Base-by-base conservation (phyloP, 2,797 vertebrate species). In the Alca torda region DNA sequence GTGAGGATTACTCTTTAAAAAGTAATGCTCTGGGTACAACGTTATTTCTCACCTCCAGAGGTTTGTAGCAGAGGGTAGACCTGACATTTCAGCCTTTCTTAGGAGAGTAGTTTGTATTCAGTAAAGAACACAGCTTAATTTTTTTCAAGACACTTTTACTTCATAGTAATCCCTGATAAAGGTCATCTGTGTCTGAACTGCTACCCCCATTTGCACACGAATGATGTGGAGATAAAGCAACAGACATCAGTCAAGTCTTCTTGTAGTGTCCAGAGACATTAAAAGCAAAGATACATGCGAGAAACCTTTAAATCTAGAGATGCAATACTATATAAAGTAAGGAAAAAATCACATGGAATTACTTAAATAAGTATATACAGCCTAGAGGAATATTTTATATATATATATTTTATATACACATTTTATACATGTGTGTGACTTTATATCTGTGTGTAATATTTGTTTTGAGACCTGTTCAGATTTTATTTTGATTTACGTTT, bases 91-190 rank as follows among this genome's bases (percentile, higher is more conserved):
- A 80, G 9, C 18, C 10, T 80, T 93, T 67, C 56, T 94, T 68
- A 54, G 26, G 64, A 93, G 60, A 72, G 20, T 24, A 80, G 25
- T 81, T 91, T 87, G 16, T 63, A 70, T 64, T 84, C 39, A 78
- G 57, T 37, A 64, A 91, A 87, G 26, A 67, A 37, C 5, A 64
- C 4, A 17, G 14, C 18, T 77, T 91, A 72, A 68, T 15, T 43
- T 74, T 84, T 93, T 94, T 82, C 43, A 94, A 89, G 67, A 77
- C 19, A 17, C 26, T 82, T 67, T 87, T 87, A 45, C 54, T 92
- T 81, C 61, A 50, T 41, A 75, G 18, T 76, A 81, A 70, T 74
- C 25, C 24, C 14, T 53, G 23, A 84, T 77, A 91, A 92, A 92
- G 46, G 46, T 86, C 56, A 88, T 70, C 25, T 13, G 3, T 57